Evolutionary conservation across 2,797 vertebrate genomes (phyloP), one percentile per base, ranked within the genome.

Genomic region (Sylvilagus floridanus): DNA sequence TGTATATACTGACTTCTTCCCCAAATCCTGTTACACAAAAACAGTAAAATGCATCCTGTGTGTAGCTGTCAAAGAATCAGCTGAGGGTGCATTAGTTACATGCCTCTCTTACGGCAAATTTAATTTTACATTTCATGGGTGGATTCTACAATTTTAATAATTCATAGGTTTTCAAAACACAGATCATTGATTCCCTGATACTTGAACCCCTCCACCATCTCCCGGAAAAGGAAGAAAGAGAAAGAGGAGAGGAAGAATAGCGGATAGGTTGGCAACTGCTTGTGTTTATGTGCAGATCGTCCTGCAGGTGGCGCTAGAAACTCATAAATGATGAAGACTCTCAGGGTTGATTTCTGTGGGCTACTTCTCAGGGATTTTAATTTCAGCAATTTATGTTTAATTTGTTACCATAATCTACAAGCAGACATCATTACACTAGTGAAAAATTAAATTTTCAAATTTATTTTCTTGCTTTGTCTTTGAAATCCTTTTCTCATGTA

Each of bases 281-380:
- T 75, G 9, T 13, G 4, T 79, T 90, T 90, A 30, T 9, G 54
- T 82, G 5, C 90, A 76, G 57, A 91, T n/a, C 84, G 95, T 96
- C 98, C 98, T 98, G 98, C 97, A 99, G 98, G 96, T 98, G 98
- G 98, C 98, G 97, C 96, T 97, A 98, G 96, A 97, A 96, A 96
- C 98, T 97, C 97, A 98, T 69, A 95, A 98, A 99, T 98, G 97
- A 96, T 76, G 19, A 79, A 65, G 84, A 86, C 88, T 73, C 75
- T 81, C 54, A 26, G 32, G 60, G 72, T 88, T 81, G 79, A 87
- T 86, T 96, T 97, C 96, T 97, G 87, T 97, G 97, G 95, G 91
- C 66, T 90, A 88, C 90, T 97, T 93, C 82, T 88, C 94, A 95
- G 81, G 42, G 28, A 89, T 95, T 96, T 96, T 94, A 87, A 96